Percentiles rank a stretch among this genome's conserved stretches.
Evolutionary conservation across 2,888 invertebrate species (phyloP).

Genomic region (Scaptomyza caliginosa): DNA sequence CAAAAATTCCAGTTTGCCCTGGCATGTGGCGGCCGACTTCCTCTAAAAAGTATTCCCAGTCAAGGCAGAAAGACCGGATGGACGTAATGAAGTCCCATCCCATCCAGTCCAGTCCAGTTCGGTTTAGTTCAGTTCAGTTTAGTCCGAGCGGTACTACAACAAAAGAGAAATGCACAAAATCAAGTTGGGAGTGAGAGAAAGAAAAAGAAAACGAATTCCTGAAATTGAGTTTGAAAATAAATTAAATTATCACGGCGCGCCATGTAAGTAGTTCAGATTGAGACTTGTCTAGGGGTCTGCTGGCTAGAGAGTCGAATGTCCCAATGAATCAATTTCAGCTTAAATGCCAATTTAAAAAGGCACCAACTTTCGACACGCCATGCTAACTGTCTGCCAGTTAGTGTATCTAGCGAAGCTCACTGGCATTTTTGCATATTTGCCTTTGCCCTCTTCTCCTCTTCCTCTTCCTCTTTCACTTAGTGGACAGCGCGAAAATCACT

Average conservation of each 20-base stretch:
- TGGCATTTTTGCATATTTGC: conserved; percentile 68
- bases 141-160: conserved; percentile 14
- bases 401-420: conserved; percentile 34
- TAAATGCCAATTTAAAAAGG: conserved; percentile 72
- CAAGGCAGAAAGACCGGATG: conserved; percentile 35
- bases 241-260: conserved; percentile 69
- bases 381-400: conserved; percentile 48
- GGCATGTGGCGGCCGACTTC: conserved; percentile 33
- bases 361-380: conserved; percentile 69
- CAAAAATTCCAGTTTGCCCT: conserved; percentile 45
- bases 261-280: conserved; percentile 65
- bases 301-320: conserved; percentile 24
- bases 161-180: conserved; percentile 60
- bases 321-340: conserved; percentile 76
- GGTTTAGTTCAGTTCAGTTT: conserved; percentile 22
- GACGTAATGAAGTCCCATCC: conserved; percentile 66
- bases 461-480: neutral
- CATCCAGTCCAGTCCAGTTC: conserved; percentile 14
- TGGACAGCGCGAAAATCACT: conserved; percentile 16
- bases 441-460: conserved; percentile 3
- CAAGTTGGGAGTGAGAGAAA: conserved; percentile 46
- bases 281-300: conserved; percentile 15
- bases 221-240: conserved; percentile 78
- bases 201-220: conserved; percentile 46
- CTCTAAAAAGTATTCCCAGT: conserved; percentile 23